These are phyloP conservation scores for Etheostoma spectabile DNA, from an alignment of 2,113 vertebrate genomes.

Conservation along the genomic window DNA sequence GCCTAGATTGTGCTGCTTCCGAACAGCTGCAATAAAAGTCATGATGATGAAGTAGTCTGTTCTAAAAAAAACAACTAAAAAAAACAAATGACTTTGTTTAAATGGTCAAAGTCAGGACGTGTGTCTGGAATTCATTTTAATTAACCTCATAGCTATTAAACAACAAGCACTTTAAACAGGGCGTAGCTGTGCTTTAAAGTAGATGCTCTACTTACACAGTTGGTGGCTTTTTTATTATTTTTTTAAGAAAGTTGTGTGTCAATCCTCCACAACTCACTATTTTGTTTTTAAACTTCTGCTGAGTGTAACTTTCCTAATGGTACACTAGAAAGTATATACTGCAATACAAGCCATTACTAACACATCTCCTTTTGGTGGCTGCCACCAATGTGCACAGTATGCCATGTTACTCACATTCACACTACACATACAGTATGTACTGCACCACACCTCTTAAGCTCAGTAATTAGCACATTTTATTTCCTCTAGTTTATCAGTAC, in stretches of 20 bases:
- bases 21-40: slow-evolving; percentile 37
- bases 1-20: slow-evolving; percentile 53
- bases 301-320: background rate
- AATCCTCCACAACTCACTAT: background rate
- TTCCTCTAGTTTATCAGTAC: background rate
- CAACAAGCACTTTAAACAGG: background rate
- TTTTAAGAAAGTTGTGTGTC: background rate
- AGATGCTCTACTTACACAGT: background rate
- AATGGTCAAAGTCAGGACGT: slow-evolving; percentile 21
- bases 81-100: background rate
- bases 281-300: background rate
- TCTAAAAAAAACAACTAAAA: slow-evolving; percentile 2
- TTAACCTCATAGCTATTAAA: background rate
- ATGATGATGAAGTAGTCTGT: slow-evolving; percentile 23
- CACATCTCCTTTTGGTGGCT: background rate
- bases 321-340: background rate
- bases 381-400: background rate
- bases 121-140: background rate
- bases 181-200: background rate
- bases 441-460: background rate
- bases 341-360: background rate
- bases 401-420: background rate
- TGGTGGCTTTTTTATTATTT: background rate
- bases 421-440: background rate
- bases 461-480: background rate